Conservation (phyloP, 2,797 vertebrate genomes). For the Corythornis leucogaster region DNA sequence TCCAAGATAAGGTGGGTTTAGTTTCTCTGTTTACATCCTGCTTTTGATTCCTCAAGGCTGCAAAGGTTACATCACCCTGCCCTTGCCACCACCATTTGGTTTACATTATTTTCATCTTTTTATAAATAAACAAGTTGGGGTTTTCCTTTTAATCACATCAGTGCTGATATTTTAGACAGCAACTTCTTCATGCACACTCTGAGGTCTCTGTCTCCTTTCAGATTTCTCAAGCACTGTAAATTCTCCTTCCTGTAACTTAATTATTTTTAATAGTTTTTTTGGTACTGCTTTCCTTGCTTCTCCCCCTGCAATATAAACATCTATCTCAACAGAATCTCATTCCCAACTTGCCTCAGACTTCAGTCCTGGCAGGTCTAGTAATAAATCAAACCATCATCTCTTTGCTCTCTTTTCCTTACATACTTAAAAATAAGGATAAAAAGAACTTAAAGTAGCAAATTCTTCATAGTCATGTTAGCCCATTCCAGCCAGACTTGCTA, state of each 20-base stretch:
- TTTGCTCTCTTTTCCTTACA: not conserved
- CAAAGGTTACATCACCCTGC: not conserved
- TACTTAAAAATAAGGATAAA: not conserved
- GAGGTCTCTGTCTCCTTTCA: not conserved
- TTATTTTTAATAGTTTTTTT: not conserved
- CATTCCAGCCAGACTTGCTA: not conserved
- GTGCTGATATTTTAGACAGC: not conserved
- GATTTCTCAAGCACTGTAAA: not conserved
- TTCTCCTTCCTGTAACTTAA: not conserved
- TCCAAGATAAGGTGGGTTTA: slow-evolving; percentile 1
- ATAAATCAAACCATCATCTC: not conserved
- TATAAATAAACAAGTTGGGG: not conserved
- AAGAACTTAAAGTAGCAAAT: not conserved
- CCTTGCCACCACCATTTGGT: not conserved
- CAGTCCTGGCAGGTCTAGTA: not conserved
- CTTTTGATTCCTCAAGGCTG: not conserved
- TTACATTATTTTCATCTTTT: not conserved
- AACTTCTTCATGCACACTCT: not conserved
- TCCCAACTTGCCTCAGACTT: not conserved
- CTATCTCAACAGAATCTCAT: not conserved
- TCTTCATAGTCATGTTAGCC: not conserved
- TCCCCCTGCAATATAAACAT: not conserved
- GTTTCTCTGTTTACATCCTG: slow-evolving; percentile 8
- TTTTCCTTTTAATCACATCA: not conserved
- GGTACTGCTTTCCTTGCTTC: not conserved